Evolutionary conservation across 2,113 vertebrate genomes (phyloP), one percentile per base, ranked within the genome.

Genomic region (Oostethus manadensis): DNA sequence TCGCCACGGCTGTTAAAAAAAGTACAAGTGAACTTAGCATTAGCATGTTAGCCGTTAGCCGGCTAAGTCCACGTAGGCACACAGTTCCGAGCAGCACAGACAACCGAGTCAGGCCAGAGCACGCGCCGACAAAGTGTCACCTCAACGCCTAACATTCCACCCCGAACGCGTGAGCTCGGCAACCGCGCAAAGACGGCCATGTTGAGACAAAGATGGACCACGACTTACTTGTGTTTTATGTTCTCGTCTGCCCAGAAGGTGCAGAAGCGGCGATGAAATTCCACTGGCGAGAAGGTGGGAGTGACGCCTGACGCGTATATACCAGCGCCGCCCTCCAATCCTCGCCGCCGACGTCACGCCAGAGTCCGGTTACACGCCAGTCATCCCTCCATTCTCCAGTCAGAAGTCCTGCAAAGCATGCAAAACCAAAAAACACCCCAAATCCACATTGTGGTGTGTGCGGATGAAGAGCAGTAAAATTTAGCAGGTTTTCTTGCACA

Each of bases 201-300:
- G 29, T 33, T 33, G 9, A 20, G 6, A 10, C 67, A 58, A 66
- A 4, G 0, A 29, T 10, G 18, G 40, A 62, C 16, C 64, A 91
- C 90, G n/a, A 58, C 57, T 92, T 87, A 94, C 92, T 92, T 90
- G 77, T 80, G 18, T 89, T 84, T 88, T 87, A 73, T 89, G 86
- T 86, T 84, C 91, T 89, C 83, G 87, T 90, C 85, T 88, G 90
- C 91, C 87, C 88, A 87, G 80, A 84, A 88, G 91, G 90, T 92
- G 90, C 91, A 93, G 91, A 88, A 91, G 83, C 91, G 89, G 84
- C 87, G 82, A 84, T 90, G 87, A 90, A 93, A 92, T 88, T 91
- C 92, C 87, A 89, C 87, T 91, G 91, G 90, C 89, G 89, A 91
- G 90, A 90, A 88, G 88, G 85, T 89, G 81, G 87, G 79, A 83